These are phyloP conservation scores for Diploscapter pachys DNA, from an alignment of 1,140 invertebrate genomes.

Conservation along the genomic window DNA sequence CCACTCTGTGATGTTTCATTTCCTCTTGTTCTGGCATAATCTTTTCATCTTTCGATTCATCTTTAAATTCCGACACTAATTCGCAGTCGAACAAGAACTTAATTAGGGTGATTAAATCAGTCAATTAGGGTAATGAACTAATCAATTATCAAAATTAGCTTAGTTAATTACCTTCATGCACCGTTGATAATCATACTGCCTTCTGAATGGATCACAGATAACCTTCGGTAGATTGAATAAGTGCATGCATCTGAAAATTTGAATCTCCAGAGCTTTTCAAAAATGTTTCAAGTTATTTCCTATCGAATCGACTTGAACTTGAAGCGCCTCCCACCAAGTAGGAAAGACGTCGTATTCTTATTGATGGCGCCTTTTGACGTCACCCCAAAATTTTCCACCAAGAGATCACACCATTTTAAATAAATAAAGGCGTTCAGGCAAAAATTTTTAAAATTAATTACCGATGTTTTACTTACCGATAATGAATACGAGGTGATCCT, in stretches of 20 bases:
- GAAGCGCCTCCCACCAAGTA: not conserved
- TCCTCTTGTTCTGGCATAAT: not conserved
- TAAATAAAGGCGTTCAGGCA: not conserved
- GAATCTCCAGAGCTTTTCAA: not conserved
- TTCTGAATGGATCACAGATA: slow-evolving; percentile 28
- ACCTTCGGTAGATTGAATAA: slow-evolving; percentile 22
- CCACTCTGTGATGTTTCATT: not conserved
- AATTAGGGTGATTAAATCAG: not conserved
- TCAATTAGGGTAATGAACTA: not conserved
- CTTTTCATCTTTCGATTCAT: not conserved
- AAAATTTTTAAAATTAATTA: no score
- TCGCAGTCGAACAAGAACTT: slow-evolving; percentile 34
- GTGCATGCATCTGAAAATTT: slow-evolving; percentile 21
- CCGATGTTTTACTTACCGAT: not conserved
- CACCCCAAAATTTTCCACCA: not conserved
- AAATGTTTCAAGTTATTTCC: not conserved
- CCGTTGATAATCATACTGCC: slow-evolving; percentile 21
- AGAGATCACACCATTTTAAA: not conserved
- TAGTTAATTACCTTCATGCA: slow-evolving; percentile 23
- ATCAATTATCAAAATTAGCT: not conserved
- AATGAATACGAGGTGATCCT: slow-evolving; percentile 15
- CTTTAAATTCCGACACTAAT: slow-evolving; percentile 26
- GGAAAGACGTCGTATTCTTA: no score
- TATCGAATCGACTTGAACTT: not conserved
- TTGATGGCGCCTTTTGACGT: not conserved